A percentile compares a stretch with the other conserved stretches of the same genome.
Conservation (phyloP, 2,888 invertebrate genomes). For the Drosophila paracracens region DNA sequence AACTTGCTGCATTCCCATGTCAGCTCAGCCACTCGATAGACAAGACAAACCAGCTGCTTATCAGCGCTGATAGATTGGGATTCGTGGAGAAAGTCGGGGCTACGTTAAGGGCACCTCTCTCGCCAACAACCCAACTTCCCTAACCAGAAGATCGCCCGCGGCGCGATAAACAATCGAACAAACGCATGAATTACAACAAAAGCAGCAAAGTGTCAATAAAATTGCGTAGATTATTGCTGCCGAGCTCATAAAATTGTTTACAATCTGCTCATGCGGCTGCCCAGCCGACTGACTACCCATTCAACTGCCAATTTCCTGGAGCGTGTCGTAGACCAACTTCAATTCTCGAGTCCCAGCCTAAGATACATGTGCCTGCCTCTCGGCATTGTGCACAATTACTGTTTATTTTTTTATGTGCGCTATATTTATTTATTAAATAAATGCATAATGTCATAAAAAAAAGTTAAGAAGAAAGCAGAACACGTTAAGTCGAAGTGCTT, state of each 20-base stretch:
- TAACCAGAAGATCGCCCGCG: constrained; percentile 43
- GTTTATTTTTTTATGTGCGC: constrained; percentile 31
- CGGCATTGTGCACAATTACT: constrained; percentile 57
- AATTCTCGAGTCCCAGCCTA: constrained; percentile 6
- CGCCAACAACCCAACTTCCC: not conserved
- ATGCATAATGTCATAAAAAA: constrained; percentile 69
- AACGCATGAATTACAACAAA: constrained; percentile 62
- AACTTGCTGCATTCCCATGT: constrained; percentile 71
- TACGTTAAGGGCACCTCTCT: constrained; percentile 45
- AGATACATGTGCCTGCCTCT: constrained; percentile 40
- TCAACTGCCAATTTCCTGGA: constrained; percentile 71
- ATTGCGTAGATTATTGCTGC: constrained; percentile 79
- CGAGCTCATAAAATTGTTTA: constrained; percentile 81
- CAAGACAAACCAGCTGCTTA: constrained; percentile 50
- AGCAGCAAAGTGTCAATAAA: constrained; percentile 77
- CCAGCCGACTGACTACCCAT: constrained; percentile 43
- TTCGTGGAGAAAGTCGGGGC: constrained; percentile 48
- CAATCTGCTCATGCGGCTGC: constrained; percentile 50
- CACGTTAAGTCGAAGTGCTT: not conserved
- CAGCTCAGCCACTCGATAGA: constrained; percentile 26
- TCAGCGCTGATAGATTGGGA: constrained; percentile 58
- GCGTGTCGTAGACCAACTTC: constrained; percentile 56
- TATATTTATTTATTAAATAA: constrained; percentile 81
- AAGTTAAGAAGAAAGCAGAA: constrained; percentile 24
- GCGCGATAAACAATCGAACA: constrained; percentile 53